Evolutionary conservation across 2,888 invertebrate genomes (phyloP).

Genomic region (Diadegma fenestrale): DNA sequence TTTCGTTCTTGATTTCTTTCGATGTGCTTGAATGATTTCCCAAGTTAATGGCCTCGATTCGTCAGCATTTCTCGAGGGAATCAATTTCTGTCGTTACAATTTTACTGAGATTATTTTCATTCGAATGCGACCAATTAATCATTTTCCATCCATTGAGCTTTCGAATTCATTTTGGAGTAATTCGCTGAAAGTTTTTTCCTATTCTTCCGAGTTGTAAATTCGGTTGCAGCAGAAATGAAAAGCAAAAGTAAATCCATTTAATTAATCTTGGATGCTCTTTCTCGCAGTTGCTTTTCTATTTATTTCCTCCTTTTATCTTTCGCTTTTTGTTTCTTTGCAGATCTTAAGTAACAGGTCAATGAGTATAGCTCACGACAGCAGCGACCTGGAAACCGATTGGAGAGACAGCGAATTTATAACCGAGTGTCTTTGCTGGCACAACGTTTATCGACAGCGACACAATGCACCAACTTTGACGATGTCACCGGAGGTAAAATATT

Average conservation of each 20-base stretch:
- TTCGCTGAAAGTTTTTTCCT: background rate
- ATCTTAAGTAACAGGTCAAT: conserved; percentile 89
- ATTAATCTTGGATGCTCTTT: background rate
- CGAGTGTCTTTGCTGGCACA: conserved; percentile 93
- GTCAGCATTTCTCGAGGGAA: background rate
- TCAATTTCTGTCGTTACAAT: background rate
- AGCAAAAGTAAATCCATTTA: background rate
- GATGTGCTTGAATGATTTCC: too few relatives aligned
- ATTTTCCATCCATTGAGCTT: background rate
- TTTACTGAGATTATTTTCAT: background rate
- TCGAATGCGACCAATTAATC: background rate
- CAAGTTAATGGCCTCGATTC: too few relatives aligned
- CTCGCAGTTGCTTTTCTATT: background rate
- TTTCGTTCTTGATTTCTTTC: too few relatives aligned
- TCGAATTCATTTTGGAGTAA: background rate
- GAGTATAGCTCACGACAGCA: conserved; percentile 90
- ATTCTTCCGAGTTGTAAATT: background rate
- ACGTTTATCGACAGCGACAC: conserved; percentile 92
- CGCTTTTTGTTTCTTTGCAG: conserved; percentile 84
- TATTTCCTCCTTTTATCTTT: conserved; percentile 47
- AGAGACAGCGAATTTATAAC: conserved; percentile 93
- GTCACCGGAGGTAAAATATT: conserved; percentile 89
- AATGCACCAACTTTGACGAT: conserved; percentile 90
- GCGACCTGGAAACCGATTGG: conserved; percentile 91
- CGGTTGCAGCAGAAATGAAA: background rate